phyloP scores from a whole-genome alignment of 23 tunicate species.

The Halocynthia roretzi region DNA sequence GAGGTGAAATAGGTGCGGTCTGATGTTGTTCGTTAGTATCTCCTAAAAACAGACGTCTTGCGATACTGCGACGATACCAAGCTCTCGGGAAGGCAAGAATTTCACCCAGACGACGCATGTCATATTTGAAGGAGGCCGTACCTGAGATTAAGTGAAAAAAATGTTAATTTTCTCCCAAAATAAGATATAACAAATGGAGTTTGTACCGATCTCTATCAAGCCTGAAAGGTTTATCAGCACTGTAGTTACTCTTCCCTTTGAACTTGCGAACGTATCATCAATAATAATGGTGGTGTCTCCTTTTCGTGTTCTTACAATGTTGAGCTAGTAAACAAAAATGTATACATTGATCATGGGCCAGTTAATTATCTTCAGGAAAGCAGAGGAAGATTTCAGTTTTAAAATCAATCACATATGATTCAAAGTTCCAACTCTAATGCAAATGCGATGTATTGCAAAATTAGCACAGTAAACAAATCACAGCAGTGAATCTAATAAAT shows the following conservation, averaged over 20 bases:
- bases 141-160: slow-evolving; percentile 24
- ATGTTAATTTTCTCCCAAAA: neutral
- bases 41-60: slow-evolving; percentile 86
- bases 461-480: no score
- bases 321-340: slow-evolving; percentile 31
- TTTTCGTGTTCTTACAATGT: slow-evolving; percentile 53
- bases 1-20: neutral
- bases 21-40: slow-evolving; percentile 41
- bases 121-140: slow-evolving; percentile 90
- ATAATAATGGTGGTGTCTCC: slow-evolving; percentile 24
- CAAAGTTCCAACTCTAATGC: no score
- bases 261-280: slow-evolving; percentile 5
- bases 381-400: neutral
- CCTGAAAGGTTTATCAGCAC: slow-evolving; percentile 32
- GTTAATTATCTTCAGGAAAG: neutral
- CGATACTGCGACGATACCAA: slow-evolving; percentile 89
- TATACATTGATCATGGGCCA: neutral
- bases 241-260: slow-evolving; percentile 7
- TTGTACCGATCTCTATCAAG: slow-evolving; percentile 53
- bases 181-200: neutral
- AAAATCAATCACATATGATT: no score
- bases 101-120: slow-evolving; percentile 84
- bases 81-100: slow-evolving; percentile 88
- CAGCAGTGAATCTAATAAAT: no score
- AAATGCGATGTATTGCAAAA: no score